Evolutionary conservation across 2,797 vertebrate species (phyloP).

Genomic region (Enteromius radiatus): DNA sequence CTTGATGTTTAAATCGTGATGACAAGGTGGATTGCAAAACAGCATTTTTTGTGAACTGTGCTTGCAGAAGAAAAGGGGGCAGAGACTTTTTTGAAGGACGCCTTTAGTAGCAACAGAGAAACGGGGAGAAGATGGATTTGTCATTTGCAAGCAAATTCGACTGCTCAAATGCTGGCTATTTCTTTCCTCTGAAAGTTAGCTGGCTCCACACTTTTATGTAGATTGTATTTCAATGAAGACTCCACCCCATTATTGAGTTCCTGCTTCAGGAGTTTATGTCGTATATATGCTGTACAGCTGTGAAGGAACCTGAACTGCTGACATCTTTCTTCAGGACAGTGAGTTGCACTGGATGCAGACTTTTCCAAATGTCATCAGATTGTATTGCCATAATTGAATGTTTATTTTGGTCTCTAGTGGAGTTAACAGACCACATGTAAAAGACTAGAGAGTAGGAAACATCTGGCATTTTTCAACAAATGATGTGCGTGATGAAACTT

Average conservation of each 20-base stretch:
- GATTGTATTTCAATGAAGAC: constrained; percentile 8
- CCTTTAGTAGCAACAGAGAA: constrained; percentile 1
- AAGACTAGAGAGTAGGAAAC: constrained; percentile 2
- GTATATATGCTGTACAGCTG: background rate
- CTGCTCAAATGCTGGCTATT: background rate
- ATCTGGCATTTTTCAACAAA: background rate
- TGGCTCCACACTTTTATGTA: background rate
- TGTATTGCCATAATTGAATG: background rate
- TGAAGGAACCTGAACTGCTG: background rate
- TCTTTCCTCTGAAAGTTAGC: background rate
- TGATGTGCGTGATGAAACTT: background rate
- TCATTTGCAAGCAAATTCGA: background rate
- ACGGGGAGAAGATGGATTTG: constrained; percentile 18
- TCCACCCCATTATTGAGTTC: constrained; percentile 5
- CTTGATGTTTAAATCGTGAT: constrained; percentile 44
- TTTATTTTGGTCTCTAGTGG: constrained; percentile 2
- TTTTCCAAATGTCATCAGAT: constrained; percentile 4
- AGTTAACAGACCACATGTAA: constrained; percentile 15
- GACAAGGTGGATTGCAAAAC: constrained; percentile 56
- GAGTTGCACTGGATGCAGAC: background rate
- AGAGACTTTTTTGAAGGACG: constrained; percentile 8
- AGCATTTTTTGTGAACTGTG: constrained; percentile 49
- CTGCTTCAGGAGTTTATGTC: constrained; percentile 6
- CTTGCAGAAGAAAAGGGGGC: constrained; percentile 31
- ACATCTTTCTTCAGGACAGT: constrained; percentile 4